Conservation (phyloP, 2,888 invertebrate species). For the Watsonalla binaria region DNA sequence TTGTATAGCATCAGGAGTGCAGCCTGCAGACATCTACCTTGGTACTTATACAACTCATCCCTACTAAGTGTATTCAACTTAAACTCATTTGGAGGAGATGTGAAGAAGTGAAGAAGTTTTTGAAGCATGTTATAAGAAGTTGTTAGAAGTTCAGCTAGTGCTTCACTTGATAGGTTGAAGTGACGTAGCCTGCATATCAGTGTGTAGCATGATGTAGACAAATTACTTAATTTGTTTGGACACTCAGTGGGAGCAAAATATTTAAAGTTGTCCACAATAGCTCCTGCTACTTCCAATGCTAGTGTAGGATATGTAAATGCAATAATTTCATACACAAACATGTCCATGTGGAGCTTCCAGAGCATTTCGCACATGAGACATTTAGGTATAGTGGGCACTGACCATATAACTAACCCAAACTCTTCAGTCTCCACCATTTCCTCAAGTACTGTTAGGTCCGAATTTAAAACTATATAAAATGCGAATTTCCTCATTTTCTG, state of each 20-base stretch:
- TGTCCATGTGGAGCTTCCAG: conserved; percentile 54
- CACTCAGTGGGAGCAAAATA: conserved; percentile 50
- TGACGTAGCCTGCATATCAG: conserved; percentile 51
- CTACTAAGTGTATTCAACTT: conserved; percentile 39
- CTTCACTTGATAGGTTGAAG: conserved; percentile 33
- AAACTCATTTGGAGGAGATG: conserved; percentile 48
- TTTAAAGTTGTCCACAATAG: conserved; percentile 53
- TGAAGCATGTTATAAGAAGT: conserved; percentile 40
- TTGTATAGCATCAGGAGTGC: conserved; percentile 37
- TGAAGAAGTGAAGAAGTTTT: conserved; percentile 49
- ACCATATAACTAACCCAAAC: conserved; percentile 53
- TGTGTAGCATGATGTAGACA: conserved; percentile 47
- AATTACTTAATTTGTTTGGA: conserved; percentile 36
- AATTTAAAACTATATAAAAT: conserved; percentile 56
- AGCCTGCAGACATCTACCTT: conserved; percentile 44
- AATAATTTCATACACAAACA: conserved; percentile 54
- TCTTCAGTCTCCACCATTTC: conserved; percentile 50
- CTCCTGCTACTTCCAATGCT: conserved; percentile 48
- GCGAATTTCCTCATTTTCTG: conserved; percentile 46
- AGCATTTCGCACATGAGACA: conserved; percentile 62
- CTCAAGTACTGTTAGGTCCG: conserved; percentile 48
- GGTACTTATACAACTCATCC: conserved; percentile 49
- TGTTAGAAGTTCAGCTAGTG: conserved; percentile 21
- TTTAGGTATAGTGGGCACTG: conserved; percentile 55
- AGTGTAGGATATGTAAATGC: conserved; percentile 47